Percentiles rank a stretch among this genome's conserved stretches.
Conservation (phyloP, 2,113 vertebrate genomes). For the Prolemur simus region DNA sequence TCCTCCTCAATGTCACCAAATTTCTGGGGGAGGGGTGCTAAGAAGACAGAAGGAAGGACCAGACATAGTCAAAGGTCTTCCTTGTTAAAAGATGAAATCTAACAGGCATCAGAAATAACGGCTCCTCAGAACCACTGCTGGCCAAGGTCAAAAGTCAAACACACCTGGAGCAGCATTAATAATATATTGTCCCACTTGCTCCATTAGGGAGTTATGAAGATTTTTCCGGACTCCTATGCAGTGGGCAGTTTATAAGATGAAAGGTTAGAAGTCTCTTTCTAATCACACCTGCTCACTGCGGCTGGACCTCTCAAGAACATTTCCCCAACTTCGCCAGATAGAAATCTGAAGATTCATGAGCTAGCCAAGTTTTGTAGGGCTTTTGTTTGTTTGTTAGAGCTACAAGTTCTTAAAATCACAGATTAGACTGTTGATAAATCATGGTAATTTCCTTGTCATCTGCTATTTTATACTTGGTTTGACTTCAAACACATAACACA, state of each 20-base stretch:
- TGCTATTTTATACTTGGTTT: neutral
- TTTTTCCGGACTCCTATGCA: slow-evolving; percentile 44
- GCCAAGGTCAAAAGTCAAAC: slow-evolving; percentile 71
- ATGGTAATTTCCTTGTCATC: neutral
- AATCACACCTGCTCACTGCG: slow-evolving; percentile 5
- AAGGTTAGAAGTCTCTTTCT: slow-evolving; percentile 61
- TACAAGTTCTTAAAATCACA: neutral
- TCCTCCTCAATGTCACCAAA: slow-evolving; percentile 72
- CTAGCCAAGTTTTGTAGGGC: neutral
- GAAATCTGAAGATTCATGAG: slow-evolving; percentile 41
- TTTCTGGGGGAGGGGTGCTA: slow-evolving; percentile 45
- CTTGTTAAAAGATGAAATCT: slow-evolving; percentile 68
- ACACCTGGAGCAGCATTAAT: slow-evolving; percentile 65
- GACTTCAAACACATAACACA: neutral
- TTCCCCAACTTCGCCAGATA: neutral
- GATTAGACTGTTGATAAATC: neutral
- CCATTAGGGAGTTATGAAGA: slow-evolving; percentile 67
- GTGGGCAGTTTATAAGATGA: neutral
- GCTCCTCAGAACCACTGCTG: slow-evolving; percentile 36
- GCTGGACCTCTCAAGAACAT: slow-evolving; percentile 43
- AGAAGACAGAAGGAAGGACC: slow-evolving; percentile 64
- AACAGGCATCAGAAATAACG: slow-evolving; percentile 33
- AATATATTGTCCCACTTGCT: slow-evolving; percentile 69
- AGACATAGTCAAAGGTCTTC: slow-evolving; percentile 44
- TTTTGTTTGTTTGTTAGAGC: neutral